Evolutionary conservation across 1,140 invertebrate species (phyloP).

Genomic region (Lordiphosa clarofinis): DNA sequence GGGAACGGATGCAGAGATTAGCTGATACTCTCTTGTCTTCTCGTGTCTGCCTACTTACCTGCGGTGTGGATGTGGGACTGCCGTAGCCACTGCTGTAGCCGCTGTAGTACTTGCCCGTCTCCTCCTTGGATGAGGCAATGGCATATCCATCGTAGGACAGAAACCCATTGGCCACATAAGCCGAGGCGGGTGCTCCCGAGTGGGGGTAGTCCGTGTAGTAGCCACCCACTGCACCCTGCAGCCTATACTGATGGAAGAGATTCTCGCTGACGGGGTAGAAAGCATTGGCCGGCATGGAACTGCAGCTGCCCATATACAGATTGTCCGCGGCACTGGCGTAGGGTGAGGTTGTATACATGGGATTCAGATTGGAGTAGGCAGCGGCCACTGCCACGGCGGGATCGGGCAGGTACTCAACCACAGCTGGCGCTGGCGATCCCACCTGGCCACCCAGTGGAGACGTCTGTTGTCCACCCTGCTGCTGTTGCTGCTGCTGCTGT

Average conservation of each 20-base stretch:
- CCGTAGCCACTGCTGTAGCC: slow-evolving; percentile 76
- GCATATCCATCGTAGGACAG: slow-evolving; percentile 80
- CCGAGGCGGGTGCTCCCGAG: slow-evolving; percentile 79
- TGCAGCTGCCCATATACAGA: slow-evolving; percentile 85
- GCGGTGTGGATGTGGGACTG: slow-evolving; percentile 76
- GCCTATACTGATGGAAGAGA: slow-evolving; percentile 91
- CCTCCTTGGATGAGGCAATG: slow-evolving; percentile 72
- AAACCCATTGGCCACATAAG: slow-evolving; percentile 90
- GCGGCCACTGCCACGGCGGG: slow-evolving; percentile 86
- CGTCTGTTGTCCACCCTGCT: slow-evolving; percentile 56
- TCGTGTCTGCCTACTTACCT: slow-evolving; percentile 36
- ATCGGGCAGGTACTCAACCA: slow-evolving; percentile 85
- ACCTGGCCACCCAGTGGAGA: slow-evolving; percentile 76
- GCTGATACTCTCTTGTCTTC: no score
- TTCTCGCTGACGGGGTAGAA: slow-evolving; percentile 91
- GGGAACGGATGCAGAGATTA: neutral
- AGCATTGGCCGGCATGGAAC: slow-evolving; percentile 82
- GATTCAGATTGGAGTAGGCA: slow-evolving; percentile 91
- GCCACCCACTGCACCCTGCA: slow-evolving; percentile 83
- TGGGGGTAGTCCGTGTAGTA: slow-evolving; percentile 89
- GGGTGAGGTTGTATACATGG: slow-evolving; percentile 85
- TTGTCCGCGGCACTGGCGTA: slow-evolving; percentile 83
- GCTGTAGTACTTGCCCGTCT: slow-evolving; percentile 78
- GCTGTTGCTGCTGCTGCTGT: slow-evolving; percentile 82
- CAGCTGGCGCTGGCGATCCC: slow-evolving; percentile 80